Percentiles rank a stretch among this genome's conserved stretches.
Evolutionary conservation across 53 echinoderm and acorn worm species (phyloP).

Genomic region (Glandiceps talaboti): DNA sequence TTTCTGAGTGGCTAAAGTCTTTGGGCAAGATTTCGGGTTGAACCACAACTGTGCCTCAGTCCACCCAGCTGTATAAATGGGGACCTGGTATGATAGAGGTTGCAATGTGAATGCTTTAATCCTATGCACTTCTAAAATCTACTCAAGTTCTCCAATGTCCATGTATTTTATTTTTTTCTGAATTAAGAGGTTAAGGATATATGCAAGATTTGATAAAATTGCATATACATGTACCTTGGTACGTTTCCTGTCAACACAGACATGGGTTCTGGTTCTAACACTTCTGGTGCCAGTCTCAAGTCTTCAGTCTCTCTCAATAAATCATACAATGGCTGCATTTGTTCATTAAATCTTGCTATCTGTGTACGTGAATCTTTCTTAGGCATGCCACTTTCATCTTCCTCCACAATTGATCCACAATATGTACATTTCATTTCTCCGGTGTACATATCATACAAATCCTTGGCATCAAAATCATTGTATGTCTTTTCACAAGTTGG

Average conservation of each 20-base stretch:
- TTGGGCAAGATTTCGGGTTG: too few species aligned
- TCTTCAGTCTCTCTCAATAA: slow-evolving; percentile 75
- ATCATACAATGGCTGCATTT: slow-evolving; percentile 87
- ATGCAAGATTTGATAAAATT: too few species aligned
- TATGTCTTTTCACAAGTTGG: slow-evolving; percentile 46
- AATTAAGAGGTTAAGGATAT: too few species aligned
- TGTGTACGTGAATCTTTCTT: slow-evolving; percentile 73
- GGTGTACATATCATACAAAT: slow-evolving; percentile 51
- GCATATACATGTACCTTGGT: not conserved
- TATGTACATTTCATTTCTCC: slow-evolving; percentile 73
- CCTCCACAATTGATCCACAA: slow-evolving; percentile 63
- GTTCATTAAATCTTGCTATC: slow-evolving; percentile 82
- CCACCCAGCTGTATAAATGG: too few species aligned
- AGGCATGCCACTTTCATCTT: slow-evolving; percentile 75
- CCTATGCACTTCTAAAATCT: too few species aligned
- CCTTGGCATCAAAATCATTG: slow-evolving; percentile 84
- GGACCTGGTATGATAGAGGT: too few species aligned
- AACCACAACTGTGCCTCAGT: too few species aligned
- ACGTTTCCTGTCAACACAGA: not conserved
- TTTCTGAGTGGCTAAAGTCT: too few species aligned
- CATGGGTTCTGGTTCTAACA: slow-evolving; percentile 70
- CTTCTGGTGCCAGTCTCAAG: slow-evolving; percentile 52
- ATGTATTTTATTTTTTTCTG: too few species aligned
- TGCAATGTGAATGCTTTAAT: too few species aligned
- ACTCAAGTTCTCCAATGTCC: too few species aligned